Conservation (phyloP, 37 sponge, comb jelly and placozoan species). For the Spongilla lacustris region DNA sequence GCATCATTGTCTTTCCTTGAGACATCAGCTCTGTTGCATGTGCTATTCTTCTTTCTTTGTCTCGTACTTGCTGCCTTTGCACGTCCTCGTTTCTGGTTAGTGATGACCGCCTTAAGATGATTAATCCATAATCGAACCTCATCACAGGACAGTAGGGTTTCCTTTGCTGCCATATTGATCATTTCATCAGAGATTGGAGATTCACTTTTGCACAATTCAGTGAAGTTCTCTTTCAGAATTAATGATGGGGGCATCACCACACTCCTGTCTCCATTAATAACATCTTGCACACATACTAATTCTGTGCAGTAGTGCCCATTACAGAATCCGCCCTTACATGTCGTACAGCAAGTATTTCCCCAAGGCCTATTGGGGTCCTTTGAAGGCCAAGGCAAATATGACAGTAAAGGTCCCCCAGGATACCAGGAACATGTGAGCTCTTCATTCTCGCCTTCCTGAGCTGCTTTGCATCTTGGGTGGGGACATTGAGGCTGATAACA, state of each 20-base stretch:
- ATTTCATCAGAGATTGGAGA: not conserved
- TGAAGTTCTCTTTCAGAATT: slow-evolving; percentile 16
- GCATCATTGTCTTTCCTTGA: not conserved
- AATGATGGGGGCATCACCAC: slow-evolving; percentile 36
- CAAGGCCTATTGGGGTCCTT: slow-evolving; percentile 32
- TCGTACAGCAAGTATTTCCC: slow-evolving; percentile 24
- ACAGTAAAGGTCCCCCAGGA: slow-evolving; percentile 21
- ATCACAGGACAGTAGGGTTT: slow-evolving; percentile 9
- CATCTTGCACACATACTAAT: not conserved
- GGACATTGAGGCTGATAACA: slow-evolving; percentile 21
- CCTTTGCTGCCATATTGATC: not conserved
- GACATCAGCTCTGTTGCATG: not conserved
- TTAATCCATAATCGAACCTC: slow-evolving; percentile 50
- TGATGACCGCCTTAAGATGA: slow-evolving; percentile 28
- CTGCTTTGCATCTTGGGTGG: slow-evolving; percentile 33
- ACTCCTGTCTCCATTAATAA: not conserved
- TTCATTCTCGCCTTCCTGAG: not conserved
- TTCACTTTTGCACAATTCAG: not conserved
- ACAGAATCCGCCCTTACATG: slow-evolving; percentile 24
- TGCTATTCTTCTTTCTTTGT: slow-evolving; percentile 8
- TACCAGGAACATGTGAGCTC: slow-evolving; percentile 9
- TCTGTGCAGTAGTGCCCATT: not conserved
- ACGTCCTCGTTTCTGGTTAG: slow-evolving; percentile 45
- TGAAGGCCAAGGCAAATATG: slow-evolving; percentile 22
- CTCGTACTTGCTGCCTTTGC: slow-evolving; percentile 52